Evolutionary conservation across 2,797 vertebrate species (phyloP).

Genomic region (Brotula barbata): DNA sequence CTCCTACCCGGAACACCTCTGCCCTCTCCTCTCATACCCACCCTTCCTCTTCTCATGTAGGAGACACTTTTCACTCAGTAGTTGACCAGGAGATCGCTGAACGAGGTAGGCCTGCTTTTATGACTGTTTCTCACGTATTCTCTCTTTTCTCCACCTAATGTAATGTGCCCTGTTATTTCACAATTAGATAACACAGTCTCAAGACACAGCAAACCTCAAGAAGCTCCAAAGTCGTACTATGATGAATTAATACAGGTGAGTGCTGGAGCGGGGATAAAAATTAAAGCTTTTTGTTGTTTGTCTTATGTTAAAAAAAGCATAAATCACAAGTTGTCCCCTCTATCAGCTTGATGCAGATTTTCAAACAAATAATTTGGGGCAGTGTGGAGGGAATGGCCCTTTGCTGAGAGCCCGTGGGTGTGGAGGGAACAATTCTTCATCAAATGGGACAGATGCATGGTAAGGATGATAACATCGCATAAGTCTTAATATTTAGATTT

Average conservation of each 20-base stretch:
- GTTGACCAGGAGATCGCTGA: constrained; percentile 69
- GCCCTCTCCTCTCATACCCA: constrained; percentile 9
- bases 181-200: constrained; percentile 37
- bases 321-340: background rate
- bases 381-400: constrained; percentile 21
- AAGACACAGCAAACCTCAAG: constrained; percentile 19
- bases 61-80: constrained; percentile 44
- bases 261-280: background rate
- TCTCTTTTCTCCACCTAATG: background rate
- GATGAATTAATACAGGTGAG: constrained; percentile 71
- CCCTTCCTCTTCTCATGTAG: constrained; percentile 9
- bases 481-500: too few species aligned
- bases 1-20: constrained; percentile 15
- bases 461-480: constrained; percentile 39
- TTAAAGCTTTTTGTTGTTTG: background rate
- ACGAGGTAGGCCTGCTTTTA: constrained; percentile 63
- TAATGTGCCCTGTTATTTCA: constrained; percentile 38
- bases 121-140: background rate
- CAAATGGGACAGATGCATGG: constrained; percentile 50
- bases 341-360: constrained; percentile 53
- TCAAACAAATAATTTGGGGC: constrained; percentile 23
- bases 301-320: background rate
- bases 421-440: constrained; percentile 49
- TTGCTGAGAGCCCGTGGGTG: constrained; percentile 72
- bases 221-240: constrained; percentile 50